Evolutionary conservation across 2,888 invertebrate genomes (phyloP).

Genomic region (Drosophila anceps): DNA sequence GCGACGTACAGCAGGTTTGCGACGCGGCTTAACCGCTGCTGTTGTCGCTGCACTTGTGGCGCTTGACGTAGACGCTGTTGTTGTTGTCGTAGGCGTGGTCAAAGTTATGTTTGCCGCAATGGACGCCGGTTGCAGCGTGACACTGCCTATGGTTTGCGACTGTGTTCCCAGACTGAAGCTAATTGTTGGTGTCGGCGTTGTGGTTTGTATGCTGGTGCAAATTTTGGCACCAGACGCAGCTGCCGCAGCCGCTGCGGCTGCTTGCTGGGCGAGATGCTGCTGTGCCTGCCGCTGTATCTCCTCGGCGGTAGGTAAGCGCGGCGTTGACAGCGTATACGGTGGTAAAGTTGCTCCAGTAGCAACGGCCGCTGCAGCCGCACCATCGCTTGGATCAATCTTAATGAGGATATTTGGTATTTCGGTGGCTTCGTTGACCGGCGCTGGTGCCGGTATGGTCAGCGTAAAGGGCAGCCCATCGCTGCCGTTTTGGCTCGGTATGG

Average conservation of each 20-base stretch:
- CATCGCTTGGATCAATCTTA: conserved; percentile 84
- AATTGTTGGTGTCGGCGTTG: conserved; percentile 63
- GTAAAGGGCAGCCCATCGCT: conserved; percentile 84
- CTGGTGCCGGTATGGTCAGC: conserved; percentile 84
- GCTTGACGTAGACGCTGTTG: conserved; percentile 2
- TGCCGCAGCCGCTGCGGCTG: conserved; percentile 77
- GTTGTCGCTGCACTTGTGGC: conserved; percentile 69
- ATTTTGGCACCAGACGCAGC: conserved; percentile 51
- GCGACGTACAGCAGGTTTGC: conserved; percentile 83
- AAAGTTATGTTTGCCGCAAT: conserved; percentile 55
- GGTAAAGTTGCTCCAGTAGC: conserved; percentile 68
- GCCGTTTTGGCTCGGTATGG: conserved; percentile 85
- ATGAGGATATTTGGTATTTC: conserved; percentile 85
- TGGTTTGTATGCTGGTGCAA: conserved; percentile 36
- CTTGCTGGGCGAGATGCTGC: conserved; percentile 81
- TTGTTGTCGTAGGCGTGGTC: conserved; percentile 42
- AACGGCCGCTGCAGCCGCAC: conserved; percentile 48
- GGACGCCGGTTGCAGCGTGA: conserved; percentile 60
- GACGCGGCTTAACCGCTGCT: conserved; percentile 83
- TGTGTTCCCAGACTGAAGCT: conserved; percentile 64
- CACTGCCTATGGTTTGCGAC: conserved; percentile 58
- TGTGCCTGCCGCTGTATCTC: conserved; percentile 84
- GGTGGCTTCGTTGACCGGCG: conserved; percentile 66
- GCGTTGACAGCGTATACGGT: conserved; percentile 85
- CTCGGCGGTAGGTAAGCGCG: conserved; percentile 84